These are phyloP conservation scores for Ianthella basta DNA, from an alignment of 37 sponge, comb jelly and placozoan species.

Conservation along the genomic window DNA sequence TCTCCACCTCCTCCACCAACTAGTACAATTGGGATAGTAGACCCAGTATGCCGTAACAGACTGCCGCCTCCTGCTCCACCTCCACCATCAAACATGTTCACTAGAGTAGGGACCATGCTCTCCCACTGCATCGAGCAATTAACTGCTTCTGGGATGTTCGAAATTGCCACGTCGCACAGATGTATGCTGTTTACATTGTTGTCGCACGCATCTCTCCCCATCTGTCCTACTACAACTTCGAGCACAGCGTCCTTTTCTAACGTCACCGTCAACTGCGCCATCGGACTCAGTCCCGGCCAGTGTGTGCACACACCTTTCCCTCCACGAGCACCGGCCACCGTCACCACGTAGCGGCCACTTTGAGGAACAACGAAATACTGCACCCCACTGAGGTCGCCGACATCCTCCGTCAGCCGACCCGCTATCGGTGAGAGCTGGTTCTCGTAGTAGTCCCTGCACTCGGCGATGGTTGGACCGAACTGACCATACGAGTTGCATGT, in stretches of 20 bases:
- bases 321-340: constrained; percentile 65
- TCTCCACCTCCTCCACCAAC: constrained; percentile 61
- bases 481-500: constrained; percentile 38
- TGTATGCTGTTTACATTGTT: not conserved
- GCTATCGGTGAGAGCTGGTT: constrained; percentile 20
- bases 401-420: not conserved
- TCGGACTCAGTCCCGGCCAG: constrained; percentile 26
- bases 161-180: constrained; percentile 1
- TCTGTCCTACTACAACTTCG: constrained; percentile 53
- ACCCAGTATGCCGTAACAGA: constrained; percentile 21
- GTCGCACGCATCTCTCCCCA: constrained; percentile 52
- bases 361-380: constrained; percentile 56
- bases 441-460: constrained; percentile 25
- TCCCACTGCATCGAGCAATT: not conserved
- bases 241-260: constrained; percentile 24
- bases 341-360: constrained; percentile 51
- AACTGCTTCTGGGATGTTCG: constrained; percentile 11
- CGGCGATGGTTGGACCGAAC: constrained; percentile 35
- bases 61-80: constrained; percentile 72
- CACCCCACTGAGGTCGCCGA: constrained; percentile 24
- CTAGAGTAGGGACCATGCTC: not conserved
- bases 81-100: constrained; percentile 25
- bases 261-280: not conserved
- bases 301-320: constrained; percentile 58
- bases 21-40: constrained; percentile 24